Conservation (phyloP, 2,888 invertebrate genomes). For the Rhimphoctona megacephalus region DNA sequence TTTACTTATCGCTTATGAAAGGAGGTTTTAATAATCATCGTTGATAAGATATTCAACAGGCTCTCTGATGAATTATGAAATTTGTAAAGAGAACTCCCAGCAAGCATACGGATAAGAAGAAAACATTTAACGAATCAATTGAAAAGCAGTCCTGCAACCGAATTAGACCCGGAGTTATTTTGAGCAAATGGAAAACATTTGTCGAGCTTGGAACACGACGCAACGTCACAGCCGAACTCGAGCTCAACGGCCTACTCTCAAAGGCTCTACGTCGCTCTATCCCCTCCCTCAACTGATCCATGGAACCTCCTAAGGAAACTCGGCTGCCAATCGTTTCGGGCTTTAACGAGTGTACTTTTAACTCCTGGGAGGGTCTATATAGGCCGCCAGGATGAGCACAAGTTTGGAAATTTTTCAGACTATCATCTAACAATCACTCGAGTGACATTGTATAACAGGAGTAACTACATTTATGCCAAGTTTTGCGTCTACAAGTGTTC, state of each 20-base stretch:
- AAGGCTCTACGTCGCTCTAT: slow-evolving; percentile 2
- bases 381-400: slow-evolving; percentile 12
- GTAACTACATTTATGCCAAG: background rate
- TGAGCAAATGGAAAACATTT: background rate
- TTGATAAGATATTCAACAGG: too few species aligned
- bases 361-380: slow-evolving; percentile 44
- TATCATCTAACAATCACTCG: background rate
- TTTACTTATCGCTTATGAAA: background rate
- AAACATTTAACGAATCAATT: background rate
- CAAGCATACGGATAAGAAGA: too few species aligned
- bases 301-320: slow-evolving; percentile 48
- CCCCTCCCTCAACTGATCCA: slow-evolving; percentile 35
- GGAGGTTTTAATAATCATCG: background rate
- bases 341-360: slow-evolving; percentile 49
- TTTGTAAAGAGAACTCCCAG: too few species aligned
- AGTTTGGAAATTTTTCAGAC: background rate
- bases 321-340: slow-evolving; percentile 50
- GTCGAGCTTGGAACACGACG: background rate
- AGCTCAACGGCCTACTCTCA: background rate
- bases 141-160: background rate
- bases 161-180: background rate
- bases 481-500: too few species aligned
- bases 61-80: too few species aligned
- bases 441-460: background rate
- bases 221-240: slow-evolving; percentile 10